Evolutionary conservation across 2,797 vertebrate species (phyloP), one percentile per base, ranked within the genome.

Genomic region (Gymnoscopelus braueri): DNA sequence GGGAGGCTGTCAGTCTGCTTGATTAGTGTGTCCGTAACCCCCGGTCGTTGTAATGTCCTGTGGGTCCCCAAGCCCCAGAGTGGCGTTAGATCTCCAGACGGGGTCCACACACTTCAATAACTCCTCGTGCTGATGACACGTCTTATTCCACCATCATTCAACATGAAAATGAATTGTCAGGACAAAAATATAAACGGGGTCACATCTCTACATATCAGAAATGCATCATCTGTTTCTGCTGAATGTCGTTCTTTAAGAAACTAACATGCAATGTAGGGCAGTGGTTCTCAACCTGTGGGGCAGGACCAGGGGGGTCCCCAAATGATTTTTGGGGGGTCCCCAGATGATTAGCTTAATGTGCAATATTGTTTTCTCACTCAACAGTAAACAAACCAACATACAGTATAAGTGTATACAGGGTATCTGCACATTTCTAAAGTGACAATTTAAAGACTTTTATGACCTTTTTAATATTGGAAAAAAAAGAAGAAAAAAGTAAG

Each of bases 201-300:
- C 87, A 94, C 90, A 94, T 93, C 89, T 93, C 92, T 95, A 93
- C 89, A 91, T 92, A 91, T 91, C 86, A 92, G 85, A 92, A 94
- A 93, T 88, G 77, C n/a, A 54, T 15, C 92, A 92, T 78, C 79
- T 87, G 88, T 91, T 62, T 78, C 60, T 69, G 54, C 32, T 64
- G 71, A 88, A 79, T 80, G 92, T 89, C 89, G 90, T 88, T 91
- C 91, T 88, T 90, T 85, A 93, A 89, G 76, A 85, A 71, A 82
- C 74, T 88, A 83, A 84, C 93, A 95, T 95, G 19, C 19, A 19
- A 1, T 19, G 19, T 1, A 19, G 19, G 19, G 19, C 19, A 19
- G 19, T 19, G 19, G 19, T 19, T 19, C 19, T 19, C 1, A 19
- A 19, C 19, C 19, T 19, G 19, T 19, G 19, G 19, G 19, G 92